Conservation (phyloP, 2,797 vertebrate genomes). For the Hydrophis major region DNA sequence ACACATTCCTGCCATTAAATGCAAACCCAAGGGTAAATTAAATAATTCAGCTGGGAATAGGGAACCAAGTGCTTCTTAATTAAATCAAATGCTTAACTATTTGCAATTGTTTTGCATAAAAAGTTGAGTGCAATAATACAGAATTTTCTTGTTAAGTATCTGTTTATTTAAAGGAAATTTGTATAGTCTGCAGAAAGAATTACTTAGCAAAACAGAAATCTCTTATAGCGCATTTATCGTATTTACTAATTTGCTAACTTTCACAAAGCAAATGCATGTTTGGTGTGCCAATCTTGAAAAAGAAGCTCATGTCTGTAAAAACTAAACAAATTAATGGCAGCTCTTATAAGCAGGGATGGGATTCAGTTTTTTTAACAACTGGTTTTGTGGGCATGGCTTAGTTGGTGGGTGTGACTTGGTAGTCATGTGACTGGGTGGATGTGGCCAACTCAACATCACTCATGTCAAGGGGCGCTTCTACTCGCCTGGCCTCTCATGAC, state of each 20-base stretch:
- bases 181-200: constrained; percentile 61
- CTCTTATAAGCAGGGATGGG: background rate
- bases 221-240: constrained; percentile 62
- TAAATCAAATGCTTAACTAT: background rate
- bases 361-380: too few species aligned
- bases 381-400: too few species aligned
- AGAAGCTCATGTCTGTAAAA: constrained; percentile 49
- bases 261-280: constrained; percentile 58
- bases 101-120: constrained; percentile 60
- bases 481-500: too few species aligned
- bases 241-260: constrained; percentile 65
- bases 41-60: background rate
- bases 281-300: constrained; percentile 55
- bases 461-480: too few species aligned
- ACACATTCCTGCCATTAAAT: background rate
- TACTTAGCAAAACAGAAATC: constrained; percentile 63
- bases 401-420: too few species aligned
- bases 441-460: too few species aligned
- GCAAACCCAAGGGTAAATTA: background rate
- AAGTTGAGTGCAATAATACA: constrained; percentile 62
- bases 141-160: constrained; percentile 61
- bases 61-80: background rate
- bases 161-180: constrained; percentile 58
- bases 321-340: constrained; percentile 12
- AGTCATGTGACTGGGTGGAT: too few species aligned